Conservation (phyloP, 2,797 vertebrate genomes). For the Eutrigla gurnardus region DNA sequence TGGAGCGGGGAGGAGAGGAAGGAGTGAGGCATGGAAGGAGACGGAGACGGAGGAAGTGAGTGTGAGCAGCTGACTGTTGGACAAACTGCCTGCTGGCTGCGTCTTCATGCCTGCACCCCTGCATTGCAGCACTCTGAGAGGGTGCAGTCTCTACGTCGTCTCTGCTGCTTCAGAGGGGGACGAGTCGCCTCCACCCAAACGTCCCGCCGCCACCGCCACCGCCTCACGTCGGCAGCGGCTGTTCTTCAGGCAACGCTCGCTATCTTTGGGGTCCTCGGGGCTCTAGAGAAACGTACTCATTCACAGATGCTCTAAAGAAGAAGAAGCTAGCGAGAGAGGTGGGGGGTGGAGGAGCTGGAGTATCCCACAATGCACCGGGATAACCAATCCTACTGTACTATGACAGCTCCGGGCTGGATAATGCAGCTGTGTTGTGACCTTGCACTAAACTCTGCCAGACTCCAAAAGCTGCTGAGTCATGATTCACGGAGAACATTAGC, state of each 20-base stretch:
- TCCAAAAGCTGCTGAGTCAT: slow-evolving; percentile 61
- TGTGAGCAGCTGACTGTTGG: slow-evolving; percentile 48
- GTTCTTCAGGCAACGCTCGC: slow-evolving; percentile 15
- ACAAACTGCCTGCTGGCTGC: slow-evolving; percentile 67
- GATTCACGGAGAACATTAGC: slow-evolving; percentile 33
- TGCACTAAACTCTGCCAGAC: slow-evolving; percentile 38
- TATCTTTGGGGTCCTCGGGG: not conserved
- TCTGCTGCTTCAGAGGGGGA: slow-evolving; percentile 63
- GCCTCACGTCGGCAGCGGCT: slow-evolving; percentile 28
- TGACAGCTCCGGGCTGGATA: not conserved
- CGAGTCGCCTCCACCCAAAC: slow-evolving; percentile 63
- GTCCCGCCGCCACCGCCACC: slow-evolving; percentile 24
- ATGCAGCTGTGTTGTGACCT: slow-evolving; percentile 60
- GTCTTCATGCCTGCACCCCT: slow-evolving; percentile 80
- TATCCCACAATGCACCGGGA: slow-evolving; percentile 56
- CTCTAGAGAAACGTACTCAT: slow-evolving; percentile 23
- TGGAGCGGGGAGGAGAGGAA: slow-evolving; percentile 19
- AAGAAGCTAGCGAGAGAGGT: not conserved
- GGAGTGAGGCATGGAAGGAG: slow-evolving; percentile 19
- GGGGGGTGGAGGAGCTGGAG: slow-evolving; percentile 26
- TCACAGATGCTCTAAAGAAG: slow-evolving; percentile 31
- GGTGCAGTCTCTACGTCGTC: slow-evolving; percentile 74
- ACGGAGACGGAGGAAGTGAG: slow-evolving; percentile 26
- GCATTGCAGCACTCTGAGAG: slow-evolving; percentile 86
- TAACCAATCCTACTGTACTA: slow-evolving; percentile 19